Evolutionary conservation across 2,797 vertebrate species (phyloP).

Genomic region (Pseudochirops cupreus): DNA sequence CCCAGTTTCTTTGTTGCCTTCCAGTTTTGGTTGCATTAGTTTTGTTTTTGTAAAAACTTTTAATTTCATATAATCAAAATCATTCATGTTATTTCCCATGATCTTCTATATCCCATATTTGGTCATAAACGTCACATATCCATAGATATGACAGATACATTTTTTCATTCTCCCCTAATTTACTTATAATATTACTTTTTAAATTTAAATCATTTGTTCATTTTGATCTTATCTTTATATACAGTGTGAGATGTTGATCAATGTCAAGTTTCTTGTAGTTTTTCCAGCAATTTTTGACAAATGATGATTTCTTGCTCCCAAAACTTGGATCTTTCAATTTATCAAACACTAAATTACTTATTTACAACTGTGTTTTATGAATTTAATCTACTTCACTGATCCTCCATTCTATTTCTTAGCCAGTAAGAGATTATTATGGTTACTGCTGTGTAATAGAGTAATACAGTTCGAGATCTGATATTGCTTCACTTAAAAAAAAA

Average conservation of each 20-base stretch:
- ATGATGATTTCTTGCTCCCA: background rate
- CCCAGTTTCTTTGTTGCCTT: background rate
- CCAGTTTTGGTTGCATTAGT: background rate
- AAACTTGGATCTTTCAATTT: background rate
- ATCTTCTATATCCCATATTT: background rate
- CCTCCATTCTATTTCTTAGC: background rate
- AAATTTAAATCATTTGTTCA: background rate
- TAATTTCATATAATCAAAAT: background rate
- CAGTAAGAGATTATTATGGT: background rate
- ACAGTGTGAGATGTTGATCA: background rate
- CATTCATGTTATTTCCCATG: background rate
- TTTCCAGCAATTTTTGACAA: background rate
- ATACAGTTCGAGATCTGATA: no score
- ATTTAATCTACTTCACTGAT: background rate
- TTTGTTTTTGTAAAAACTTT: background rate
- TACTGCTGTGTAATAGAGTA: background rate
- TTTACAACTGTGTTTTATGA: background rate
- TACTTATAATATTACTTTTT: no score
- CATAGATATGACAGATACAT: no score
- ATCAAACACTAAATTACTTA: background rate
- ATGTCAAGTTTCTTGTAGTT: background rate
- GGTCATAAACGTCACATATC: no score
- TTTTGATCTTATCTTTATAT: background rate
- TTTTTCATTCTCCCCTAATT: no score
- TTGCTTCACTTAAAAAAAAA: background rate